Conservation (phyloP, 2,888 invertebrate genomes). For the Hypselothyrea guttata region DNA sequence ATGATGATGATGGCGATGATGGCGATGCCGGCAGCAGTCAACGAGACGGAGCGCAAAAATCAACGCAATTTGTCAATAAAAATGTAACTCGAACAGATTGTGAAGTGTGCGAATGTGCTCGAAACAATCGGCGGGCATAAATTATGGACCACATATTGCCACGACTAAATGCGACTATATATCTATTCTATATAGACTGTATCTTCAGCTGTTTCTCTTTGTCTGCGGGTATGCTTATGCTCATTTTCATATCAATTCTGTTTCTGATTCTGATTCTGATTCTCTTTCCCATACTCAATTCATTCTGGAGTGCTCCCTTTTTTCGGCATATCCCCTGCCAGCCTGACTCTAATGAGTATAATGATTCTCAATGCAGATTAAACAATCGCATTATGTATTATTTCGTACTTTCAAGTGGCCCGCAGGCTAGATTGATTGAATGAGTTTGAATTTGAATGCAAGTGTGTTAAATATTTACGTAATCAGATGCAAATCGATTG, state of each 20-base stretch:
- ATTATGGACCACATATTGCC: slow-evolving; percentile 53
- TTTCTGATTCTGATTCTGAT: too few species aligned
- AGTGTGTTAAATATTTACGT: slow-evolving; percentile 4
- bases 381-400: slow-evolving; percentile 67
- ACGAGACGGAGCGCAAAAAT: slow-evolving; percentile 72
- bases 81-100: slow-evolving; percentile 77
- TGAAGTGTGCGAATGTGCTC: slow-evolving; percentile 78
- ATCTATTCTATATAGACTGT: background rate
- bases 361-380: slow-evolving; percentile 75
- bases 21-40: slow-evolving; percentile 31
- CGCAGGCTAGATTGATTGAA: slow-evolving; percentile 13
- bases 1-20: slow-evolving; percentile 13
- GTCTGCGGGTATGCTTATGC: slow-evolving; percentile 29
- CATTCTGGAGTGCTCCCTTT: slow-evolving; percentile 15
- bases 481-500: slow-evolving; percentile 20
- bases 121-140: slow-evolving; percentile 75
- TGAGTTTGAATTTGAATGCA: slow-evolving; percentile 10
- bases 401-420: slow-evolving; percentile 52
- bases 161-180: slow-evolving; percentile 15
- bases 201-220: slow-evolving; percentile 25
- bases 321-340: slow-evolving; percentile 18
- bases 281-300: slow-evolving; percentile 22
- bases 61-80: slow-evolving; percentile 82
- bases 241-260: too few species aligned
- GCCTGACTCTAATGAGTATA: slow-evolving; percentile 69